Conservation (phyloP, 2,113 vertebrate genomes). For the pig (Sus scrofa) region DNA sequence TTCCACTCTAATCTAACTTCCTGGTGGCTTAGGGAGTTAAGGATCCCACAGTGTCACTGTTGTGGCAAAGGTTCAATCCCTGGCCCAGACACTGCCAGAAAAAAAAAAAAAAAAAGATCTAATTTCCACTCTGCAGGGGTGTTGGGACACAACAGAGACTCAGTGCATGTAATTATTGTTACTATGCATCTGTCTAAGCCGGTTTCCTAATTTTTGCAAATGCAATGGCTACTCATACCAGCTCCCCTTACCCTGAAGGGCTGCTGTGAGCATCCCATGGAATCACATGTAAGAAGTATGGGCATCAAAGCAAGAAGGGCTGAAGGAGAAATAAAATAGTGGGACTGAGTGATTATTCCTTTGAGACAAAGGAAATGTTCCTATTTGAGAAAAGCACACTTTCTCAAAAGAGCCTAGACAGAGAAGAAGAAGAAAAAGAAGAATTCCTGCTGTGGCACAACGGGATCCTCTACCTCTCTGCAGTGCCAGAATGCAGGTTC, state of each 20-base stretch:
- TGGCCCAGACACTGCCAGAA: no score
- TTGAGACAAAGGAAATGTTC: slow-evolving; percentile 4
- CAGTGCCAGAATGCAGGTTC: no score
- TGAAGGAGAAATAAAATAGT: background rate
- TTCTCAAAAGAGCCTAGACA: background rate
- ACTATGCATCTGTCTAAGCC: background rate
- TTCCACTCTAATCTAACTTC: no score
- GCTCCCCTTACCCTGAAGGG: background rate
- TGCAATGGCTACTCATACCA: background rate
- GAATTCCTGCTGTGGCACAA: no score
- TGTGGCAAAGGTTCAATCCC: no score
- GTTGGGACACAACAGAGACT: background rate
- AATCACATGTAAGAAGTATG: background rate
- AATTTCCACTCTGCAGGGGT: no score
- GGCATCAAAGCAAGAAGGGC: background rate
- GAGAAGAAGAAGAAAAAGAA: background rate
- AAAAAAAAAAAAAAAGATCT: no score
- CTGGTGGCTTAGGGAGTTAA: no score
- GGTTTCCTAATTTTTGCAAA: background rate
- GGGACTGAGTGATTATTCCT: background rate
- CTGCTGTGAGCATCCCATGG: background rate
- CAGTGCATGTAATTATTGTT: background rate
- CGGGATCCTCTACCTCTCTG: no score
- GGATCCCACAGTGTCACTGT: no score
- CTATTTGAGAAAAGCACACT: background rate